Conservation (phyloP, 2,797 vertebrate species). For the Varecia variegata region DNA sequence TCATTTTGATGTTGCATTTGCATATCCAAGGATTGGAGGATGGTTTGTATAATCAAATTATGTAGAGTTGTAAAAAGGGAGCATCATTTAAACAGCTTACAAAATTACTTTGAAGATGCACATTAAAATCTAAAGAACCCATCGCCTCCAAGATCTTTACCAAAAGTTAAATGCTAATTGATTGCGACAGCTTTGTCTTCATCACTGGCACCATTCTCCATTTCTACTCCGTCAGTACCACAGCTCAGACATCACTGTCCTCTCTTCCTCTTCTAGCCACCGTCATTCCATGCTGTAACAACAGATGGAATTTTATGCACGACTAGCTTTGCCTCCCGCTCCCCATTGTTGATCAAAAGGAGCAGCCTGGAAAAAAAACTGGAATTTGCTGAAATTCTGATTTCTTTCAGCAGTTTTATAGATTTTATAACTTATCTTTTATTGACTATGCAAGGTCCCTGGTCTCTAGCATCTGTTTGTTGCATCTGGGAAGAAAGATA, state of each 20-base stretch:
- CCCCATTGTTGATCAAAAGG: conserved; percentile 67
- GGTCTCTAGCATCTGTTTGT: conserved; percentile 80
- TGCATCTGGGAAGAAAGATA: conserved; percentile 75
- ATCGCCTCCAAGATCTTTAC: conserved; percentile 53
- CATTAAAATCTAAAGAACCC: conserved; percentile 54
- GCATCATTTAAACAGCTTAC: conserved; percentile 68
- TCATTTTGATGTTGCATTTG: conserved; percentile 61
- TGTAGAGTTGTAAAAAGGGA: conserved; percentile 59
- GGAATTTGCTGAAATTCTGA: conserved; percentile 83
- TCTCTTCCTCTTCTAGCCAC: conserved; percentile 26
- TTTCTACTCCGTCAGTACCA: not conserved
- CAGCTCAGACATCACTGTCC: not conserved
- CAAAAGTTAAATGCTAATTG: conserved; percentile 60
- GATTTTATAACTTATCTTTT: conserved; percentile 80
- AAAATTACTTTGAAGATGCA: conserved; percentile 62
- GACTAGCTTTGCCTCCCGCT: conserved; percentile 54
- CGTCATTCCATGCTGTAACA: not conserved
- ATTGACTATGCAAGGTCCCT: conserved; percentile 71
- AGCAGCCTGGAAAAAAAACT: conserved; percentile 65
- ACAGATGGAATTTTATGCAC: conserved; percentile 83
- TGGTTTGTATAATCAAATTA: conserved; percentile 71
- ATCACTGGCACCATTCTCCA: not conserved
- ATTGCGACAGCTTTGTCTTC: conserved; percentile 54
- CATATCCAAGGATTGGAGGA: conserved; percentile 55
- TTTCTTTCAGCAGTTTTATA: conserved; percentile 79